phyloP scores from a whole-genome alignment of 2,797 vertebrate genomes.

The Phylloscopus collybita region DNA sequence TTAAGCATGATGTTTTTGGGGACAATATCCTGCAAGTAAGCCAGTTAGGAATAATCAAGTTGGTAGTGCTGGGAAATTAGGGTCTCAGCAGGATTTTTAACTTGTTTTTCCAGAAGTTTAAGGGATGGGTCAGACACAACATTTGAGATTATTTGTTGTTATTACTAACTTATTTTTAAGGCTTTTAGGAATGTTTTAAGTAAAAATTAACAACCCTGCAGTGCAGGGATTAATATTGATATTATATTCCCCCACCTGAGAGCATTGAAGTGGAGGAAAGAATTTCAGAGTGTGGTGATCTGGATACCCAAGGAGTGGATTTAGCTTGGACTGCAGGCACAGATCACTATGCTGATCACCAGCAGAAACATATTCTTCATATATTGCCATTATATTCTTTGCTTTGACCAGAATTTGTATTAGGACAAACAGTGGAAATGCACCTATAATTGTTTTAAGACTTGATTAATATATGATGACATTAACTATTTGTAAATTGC shows the following conservation, averaged over 20 bases:
- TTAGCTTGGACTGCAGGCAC: not conserved
- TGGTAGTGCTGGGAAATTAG: not conserved
- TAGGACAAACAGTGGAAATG: not conserved
- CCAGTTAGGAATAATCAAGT: not conserved
- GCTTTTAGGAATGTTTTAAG: not conserved
- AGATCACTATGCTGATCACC: not conserved
- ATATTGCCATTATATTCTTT: not conserved
- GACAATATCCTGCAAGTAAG: not conserved
- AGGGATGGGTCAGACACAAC: not conserved
- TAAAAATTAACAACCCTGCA: not conserved
- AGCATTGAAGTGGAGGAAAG: not conserved
- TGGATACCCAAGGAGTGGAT: not conserved
- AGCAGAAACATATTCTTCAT: not conserved
- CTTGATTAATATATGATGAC: not conserved
- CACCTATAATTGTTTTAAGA: not conserved
- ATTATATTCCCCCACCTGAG: not conserved
- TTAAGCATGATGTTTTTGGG: not conserved
- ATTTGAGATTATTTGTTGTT: not conserved
- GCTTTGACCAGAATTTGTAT: not conserved
- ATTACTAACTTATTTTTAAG: slow-evolving; percentile 1
- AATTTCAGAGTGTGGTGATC: not conserved
- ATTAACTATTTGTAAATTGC: not conserved
- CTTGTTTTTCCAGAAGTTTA: not conserved
- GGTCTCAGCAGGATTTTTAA: not conserved
- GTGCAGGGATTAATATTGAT: not conserved